These are phyloP conservation scores for Parthenolecanium corni DNA, from an alignment of 2,888 invertebrate species.

Conservation along the genomic window DNA sequence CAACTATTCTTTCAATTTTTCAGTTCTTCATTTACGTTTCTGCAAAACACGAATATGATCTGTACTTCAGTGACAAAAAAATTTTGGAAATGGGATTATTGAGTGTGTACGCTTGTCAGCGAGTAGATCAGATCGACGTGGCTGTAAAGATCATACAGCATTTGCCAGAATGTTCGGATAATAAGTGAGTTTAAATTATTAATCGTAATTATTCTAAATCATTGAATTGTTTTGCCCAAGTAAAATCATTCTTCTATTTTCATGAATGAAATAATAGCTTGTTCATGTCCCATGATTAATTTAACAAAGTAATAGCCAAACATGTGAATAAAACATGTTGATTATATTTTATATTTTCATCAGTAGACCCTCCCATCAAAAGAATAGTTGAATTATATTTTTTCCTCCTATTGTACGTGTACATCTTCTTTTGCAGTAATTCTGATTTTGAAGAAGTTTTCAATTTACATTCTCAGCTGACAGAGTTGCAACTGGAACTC, in stretches of 20 bases:
- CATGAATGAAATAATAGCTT: too few relatives aligned
- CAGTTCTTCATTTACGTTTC: constrained; percentile 15
- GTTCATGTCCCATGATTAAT: too few relatives aligned
- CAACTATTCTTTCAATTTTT: not conserved
- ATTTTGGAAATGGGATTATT: constrained; percentile 8
- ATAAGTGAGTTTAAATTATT: constrained; percentile 6
- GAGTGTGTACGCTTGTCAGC: constrained; percentile 17
- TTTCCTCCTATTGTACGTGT: not conserved
- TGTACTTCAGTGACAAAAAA: constrained; percentile 16
- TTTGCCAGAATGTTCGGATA: constrained; percentile 14
- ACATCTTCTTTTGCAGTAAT: constrained; percentile 8
- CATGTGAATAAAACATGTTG: too few relatives aligned
- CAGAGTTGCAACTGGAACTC: constrained; percentile 11
- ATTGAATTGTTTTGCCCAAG: not conserved
- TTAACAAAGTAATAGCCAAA: too few relatives aligned
- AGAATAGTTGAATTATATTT: not conserved
- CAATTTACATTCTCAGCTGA: constrained; percentile 12
- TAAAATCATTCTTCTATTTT: too few relatives aligned
- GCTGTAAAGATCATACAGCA: constrained; percentile 10
- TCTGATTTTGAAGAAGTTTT: constrained; percentile 11
- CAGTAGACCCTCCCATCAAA: not conserved
- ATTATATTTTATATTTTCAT: too few relatives aligned
- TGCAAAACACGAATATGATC: constrained; percentile 9
- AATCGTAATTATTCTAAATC: not conserved
- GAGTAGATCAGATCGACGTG: constrained; percentile 7